Evolutionary conservation across 2,113 vertebrate genomes (phyloP).

Genomic region (Lophius piscatorius): DNA sequence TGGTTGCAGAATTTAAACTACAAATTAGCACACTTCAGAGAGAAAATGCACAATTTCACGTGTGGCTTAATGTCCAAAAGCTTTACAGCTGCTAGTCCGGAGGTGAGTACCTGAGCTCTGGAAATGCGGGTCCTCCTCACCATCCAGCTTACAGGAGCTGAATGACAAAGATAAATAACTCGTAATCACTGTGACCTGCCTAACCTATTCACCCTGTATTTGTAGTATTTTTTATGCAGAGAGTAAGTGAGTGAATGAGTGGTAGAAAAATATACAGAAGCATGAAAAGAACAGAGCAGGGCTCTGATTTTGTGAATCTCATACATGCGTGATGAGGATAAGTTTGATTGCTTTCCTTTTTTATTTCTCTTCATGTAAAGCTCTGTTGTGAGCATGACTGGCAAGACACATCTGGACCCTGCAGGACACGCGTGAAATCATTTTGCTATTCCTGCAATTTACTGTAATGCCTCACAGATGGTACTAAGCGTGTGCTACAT

Average conservation of each 20-base stretch:
- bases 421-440: conserved; percentile 68
- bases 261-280: no score
- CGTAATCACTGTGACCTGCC: conserved; percentile 10
- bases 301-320: conserved; percentile 18
- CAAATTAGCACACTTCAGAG: not conserved
- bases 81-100: no score
- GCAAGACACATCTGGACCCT: conserved; percentile 61
- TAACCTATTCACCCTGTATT: conserved; percentile 7
- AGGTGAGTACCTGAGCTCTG: no score
- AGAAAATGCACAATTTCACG: not conserved
- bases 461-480: conserved; percentile 76
- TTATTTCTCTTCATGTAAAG: conserved; percentile 44
- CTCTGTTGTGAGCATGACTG: conserved; percentile 17
- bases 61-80: no score
- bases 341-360: conserved; percentile 39
- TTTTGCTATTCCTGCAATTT: conserved; percentile 71
- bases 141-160: conserved; percentile 21
- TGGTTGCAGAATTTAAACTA: not conserved
- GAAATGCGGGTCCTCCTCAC: conserved; percentile 1
- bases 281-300: not conserved
- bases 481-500: conserved; percentile 12
- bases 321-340: conserved; percentile 17
- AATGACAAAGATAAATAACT: conserved; percentile 32
- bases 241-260: not conserved
- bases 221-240: conserved; percentile 8